Evolutionary conservation across 2,113 vertebrate species (phyloP).

Genomic region (Dipodomys stephensi): DNA sequence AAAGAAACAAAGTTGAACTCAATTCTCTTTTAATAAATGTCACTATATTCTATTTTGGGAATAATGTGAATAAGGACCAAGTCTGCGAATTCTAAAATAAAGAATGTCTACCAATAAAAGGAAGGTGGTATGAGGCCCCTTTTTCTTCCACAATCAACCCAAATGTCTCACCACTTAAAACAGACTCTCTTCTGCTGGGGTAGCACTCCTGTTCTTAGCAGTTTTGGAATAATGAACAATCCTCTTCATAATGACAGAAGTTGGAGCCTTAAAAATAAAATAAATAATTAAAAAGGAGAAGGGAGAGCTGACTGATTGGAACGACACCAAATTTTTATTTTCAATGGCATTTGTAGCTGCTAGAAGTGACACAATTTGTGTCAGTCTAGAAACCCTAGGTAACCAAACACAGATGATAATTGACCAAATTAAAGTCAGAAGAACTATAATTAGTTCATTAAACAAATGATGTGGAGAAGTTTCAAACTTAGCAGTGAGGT

Average conservation of each 20-base stretch:
- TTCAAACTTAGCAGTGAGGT: neutral
- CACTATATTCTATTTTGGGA: constrained; percentile 78
- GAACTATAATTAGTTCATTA: constrained; percentile 73
- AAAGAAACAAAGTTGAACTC: constrained; percentile 73
- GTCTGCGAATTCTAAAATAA: constrained; percentile 74
- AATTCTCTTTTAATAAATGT: constrained; percentile 78
- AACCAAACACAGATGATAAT: constrained; percentile 70
- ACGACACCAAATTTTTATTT: constrained; percentile 81
- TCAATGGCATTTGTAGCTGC: constrained; percentile 77
- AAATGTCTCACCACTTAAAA: constrained; percentile 76
- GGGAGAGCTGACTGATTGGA: constrained; percentile 78
- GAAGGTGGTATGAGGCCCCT: constrained; percentile 53
- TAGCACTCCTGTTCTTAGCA: constrained; percentile 78
- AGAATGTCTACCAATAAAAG: neutral
- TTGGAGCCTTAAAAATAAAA: constrained; percentile 82
- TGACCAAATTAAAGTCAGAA: constrained; percentile 73
- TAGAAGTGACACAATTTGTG: constrained; percentile 79
- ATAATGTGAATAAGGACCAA: constrained; percentile 67
- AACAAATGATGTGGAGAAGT: constrained; percentile 68
- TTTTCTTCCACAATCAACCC: constrained; percentile 77
- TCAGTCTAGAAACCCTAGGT: constrained; percentile 70
- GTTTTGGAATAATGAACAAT: constrained; percentile 81
- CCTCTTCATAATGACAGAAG: constrained; percentile 79
- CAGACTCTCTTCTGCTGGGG: constrained; percentile 76
- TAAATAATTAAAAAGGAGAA: constrained; percentile 84